Base-by-base conservation (phyloP, 2,888 invertebrate genomes). In the Apotomis betuletana region DNA sequence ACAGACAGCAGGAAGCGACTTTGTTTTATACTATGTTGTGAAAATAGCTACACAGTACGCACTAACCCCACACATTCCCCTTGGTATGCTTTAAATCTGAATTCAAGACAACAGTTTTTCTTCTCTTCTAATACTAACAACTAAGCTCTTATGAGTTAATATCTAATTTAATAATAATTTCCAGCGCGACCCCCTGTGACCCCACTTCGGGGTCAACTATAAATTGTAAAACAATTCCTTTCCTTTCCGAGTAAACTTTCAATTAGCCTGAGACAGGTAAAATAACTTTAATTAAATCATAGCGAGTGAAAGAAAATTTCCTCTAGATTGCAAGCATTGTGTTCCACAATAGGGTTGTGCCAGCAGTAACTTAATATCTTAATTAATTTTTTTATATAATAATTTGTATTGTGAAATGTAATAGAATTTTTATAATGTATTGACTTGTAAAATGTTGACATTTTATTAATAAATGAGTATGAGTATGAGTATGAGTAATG, bases 281-380 rank as follows among this genome's bases (percentile, higher is more conserved):
- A 90, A 91, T 91, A 87, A 87, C 85, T 89, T 88, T 89, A 90
- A 91, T 91, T 91, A 91, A 91, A 90, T 91, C 89, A 89, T 91
- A 89, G 81, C 77, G 84, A 84, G 81, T 77, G 80, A 77, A 80
- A 78, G 80, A 77, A 80, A 79, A 79, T 83, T 86, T 83, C 83
- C 80, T 80, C 76, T 75, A 82, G 76, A 83, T 86, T 86, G 78
- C 83, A 70, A 77, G 79, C 78, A 74, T 79, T 83, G 77, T 77
- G 74, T 78, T 79, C 75, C 75, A 62, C 59, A 44, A 0, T 79
- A 90, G 90, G 90, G 90, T 67, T 90, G 85, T 13, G 1, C 80
- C 69, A 10, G 15, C 13, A 8, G 49, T 49, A 44, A 27, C 41
- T 6, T 41, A n/a, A n/a, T n/a, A n/a, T n/a, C n/a, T n/a, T n/a